These are phyloP conservation scores for Coreoperca whiteheadi DNA, from an alignment of 2,113 vertebrate species.

Conservation along the genomic window DNA sequence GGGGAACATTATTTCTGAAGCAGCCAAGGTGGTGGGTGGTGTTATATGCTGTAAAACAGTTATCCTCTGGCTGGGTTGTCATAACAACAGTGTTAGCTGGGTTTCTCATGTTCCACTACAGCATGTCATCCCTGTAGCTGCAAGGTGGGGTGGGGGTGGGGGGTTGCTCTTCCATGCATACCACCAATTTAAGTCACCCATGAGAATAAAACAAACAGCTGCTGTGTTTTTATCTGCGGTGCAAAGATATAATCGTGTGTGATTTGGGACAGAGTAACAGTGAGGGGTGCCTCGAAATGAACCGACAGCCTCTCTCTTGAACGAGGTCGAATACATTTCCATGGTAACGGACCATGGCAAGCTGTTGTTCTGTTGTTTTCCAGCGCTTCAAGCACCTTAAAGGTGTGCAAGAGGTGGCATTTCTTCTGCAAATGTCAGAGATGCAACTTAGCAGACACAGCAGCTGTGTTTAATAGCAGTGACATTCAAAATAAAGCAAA, in stretches of 20 bases:
- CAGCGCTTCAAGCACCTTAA: constrained; percentile 35
- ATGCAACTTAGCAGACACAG: constrained; percentile 46
- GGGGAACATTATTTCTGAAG: constrained; percentile 48
- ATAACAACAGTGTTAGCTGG: constrained; percentile 84
- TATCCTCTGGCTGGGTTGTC: constrained; percentile 83
- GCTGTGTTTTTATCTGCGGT: constrained; percentile 28
- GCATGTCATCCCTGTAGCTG: constrained; percentile 65
- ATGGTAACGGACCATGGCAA: constrained; percentile 72
- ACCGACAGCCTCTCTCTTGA: constrained; percentile 24
- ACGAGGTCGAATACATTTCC: constrained; percentile 58
- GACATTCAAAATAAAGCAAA: constrained; percentile 52
- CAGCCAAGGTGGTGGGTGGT: constrained; percentile 69
- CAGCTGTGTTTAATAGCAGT: constrained; percentile 40
- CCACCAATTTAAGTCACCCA: constrained; percentile 69
- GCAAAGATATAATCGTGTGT: neutral
- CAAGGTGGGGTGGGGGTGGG: constrained; percentile 18
- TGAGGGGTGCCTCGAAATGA: constrained; percentile 3
- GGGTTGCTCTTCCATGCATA: constrained; percentile 39
- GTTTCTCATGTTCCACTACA: constrained; percentile 76
- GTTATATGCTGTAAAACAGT: constrained; percentile 74
- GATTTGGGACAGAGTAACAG: neutral
- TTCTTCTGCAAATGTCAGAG: constrained; percentile 75
- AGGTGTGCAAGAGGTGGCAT: constrained; percentile 58
- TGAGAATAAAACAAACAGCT: constrained; percentile 62
- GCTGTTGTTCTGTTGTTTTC: constrained; percentile 67